These are phyloP conservation scores for Brachionichthys hirsutus DNA, from an alignment of 2,113 vertebrate genomes.

Conservation along the genomic window DNA sequence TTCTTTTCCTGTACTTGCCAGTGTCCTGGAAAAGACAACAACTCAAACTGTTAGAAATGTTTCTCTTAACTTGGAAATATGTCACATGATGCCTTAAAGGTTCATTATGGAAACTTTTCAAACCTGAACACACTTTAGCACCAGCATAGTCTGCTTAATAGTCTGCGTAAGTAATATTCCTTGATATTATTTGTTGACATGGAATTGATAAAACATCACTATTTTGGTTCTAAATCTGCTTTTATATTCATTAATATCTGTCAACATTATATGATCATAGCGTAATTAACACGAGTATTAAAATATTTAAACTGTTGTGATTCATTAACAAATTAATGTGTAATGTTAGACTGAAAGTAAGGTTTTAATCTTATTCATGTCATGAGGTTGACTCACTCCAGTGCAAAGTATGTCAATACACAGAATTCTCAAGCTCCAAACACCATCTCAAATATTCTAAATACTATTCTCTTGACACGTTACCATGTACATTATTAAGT, in stretches of 20 bases:
- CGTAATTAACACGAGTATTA: too few relatives aligned
- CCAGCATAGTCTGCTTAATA: too few relatives aligned
- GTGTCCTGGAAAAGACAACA: conserved; percentile 77
- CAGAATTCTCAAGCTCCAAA: conserved; percentile 8
- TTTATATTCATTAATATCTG: too few relatives aligned
- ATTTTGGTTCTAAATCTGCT: too few relatives aligned
- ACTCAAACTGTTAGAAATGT: conserved; percentile 71
- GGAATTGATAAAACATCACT: too few relatives aligned
- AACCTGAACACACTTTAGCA: not conserved
- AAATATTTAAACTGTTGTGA: too few relatives aligned
- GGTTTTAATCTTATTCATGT: too few relatives aligned
- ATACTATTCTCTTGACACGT: not conserved
- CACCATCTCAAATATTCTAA: conserved; percentile 14
- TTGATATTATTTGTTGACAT: too few relatives aligned
- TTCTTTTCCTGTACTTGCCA: conserved; percentile 82
- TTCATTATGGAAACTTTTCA: conserved; percentile 46
- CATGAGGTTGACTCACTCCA: too few relatives aligned
- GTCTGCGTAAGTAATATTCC: too few relatives aligned
- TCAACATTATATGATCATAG: too few relatives aligned
- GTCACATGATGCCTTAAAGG: conserved; percentile 52
- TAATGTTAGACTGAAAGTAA: not conserved
- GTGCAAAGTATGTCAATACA: not conserved
- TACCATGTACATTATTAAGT: too few relatives aligned
- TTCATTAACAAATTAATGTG: not conserved
- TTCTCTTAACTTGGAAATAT: conserved; percentile 56